Conservation (phyloP, 2,113 vertebrate species). For the Salvelinus sp. region DNA sequence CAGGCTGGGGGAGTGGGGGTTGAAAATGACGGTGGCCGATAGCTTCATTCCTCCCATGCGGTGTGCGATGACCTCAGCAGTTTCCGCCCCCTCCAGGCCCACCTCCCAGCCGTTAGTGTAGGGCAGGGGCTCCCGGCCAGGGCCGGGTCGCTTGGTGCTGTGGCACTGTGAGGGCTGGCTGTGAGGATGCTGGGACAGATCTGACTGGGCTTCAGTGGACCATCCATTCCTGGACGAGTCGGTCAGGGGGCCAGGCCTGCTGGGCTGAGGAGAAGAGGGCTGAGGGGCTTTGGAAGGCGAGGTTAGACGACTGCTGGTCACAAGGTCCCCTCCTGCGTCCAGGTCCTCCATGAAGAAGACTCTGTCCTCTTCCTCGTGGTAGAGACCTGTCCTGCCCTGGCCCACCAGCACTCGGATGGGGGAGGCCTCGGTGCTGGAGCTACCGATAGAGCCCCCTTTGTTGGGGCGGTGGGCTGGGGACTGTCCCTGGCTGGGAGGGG, state of each 20-base stretch:
- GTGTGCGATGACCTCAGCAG: conserved; percentile 89
- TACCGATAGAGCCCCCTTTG: conserved; percentile 58
- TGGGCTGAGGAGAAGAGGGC: conserved; percentile 32
- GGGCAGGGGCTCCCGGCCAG: conserved; percentile 68
- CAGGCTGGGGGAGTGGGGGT: conserved; percentile 84
- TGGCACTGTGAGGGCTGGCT: conserved; percentile 66
- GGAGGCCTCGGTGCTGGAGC: conserved; percentile 77
- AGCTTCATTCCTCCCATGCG: conserved; percentile 97
- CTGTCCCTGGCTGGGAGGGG: conserved; percentile 87
- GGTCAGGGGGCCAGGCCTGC: conserved; percentile 18
- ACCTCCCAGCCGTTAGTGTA: conserved; percentile 86
- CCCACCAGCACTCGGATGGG: conserved; percentile 63
- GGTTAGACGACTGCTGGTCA: conserved; percentile 44
- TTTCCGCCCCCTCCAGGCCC: conserved; percentile 73
- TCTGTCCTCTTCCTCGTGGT: conserved; percentile 82
- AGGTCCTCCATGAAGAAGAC: conserved; percentile 97
- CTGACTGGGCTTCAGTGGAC: conserved; percentile 51
- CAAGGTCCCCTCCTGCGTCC: conserved; percentile 74
- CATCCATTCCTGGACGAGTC: conserved; percentile 61
- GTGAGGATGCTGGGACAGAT: conserved; percentile 53
- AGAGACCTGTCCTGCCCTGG: conserved; percentile 48
- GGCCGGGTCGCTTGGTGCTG: conserved; percentile 38
- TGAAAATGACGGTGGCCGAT: conserved; percentile 97
- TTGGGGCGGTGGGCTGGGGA: conserved; percentile 79
- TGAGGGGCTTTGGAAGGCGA: conserved; percentile 59